Conservation (phyloP, 23 tunicate species). For the Trididemnum miniatum region DNA sequence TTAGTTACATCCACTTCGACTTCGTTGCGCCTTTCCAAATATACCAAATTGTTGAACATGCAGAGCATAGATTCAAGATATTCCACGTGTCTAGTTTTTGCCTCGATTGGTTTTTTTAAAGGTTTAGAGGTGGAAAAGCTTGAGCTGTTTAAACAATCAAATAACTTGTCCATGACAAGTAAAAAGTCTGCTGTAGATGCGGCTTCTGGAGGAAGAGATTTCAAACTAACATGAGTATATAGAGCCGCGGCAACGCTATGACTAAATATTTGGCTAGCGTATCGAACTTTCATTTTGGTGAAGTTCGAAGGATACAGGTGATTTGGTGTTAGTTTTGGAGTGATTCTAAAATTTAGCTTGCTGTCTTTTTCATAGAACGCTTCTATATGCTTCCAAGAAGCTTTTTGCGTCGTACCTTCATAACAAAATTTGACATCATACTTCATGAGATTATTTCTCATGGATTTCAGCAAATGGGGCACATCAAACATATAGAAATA, state of each 20-base stretch:
- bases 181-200: not conserved
- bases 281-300: not conserved
- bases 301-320: not conserved
- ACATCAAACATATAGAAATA: not conserved
- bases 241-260: not conserved
- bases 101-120: not conserved
- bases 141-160: not conserved
- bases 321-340: not conserved
- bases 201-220: not conserved
- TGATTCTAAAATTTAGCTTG: not conserved
- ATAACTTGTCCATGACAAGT: not conserved
- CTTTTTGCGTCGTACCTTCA: not conserved
- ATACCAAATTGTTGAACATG: not conserved
- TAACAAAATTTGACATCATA: not conserved
- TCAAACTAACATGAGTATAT: not conserved
- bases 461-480: not conserved
- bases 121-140: not conserved
- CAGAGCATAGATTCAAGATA: not conserved
- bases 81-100: not conserved
- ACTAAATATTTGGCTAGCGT: not conserved
- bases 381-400: not conserved
- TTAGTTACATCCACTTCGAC: no score
- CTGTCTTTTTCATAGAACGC: not conserved
- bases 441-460: not conserved
- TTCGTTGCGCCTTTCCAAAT: not conserved